Evolutionary conservation across 2,797 vertebrate species (phyloP).

Genomic region (Pseudopleuronectes americanus): DNA sequence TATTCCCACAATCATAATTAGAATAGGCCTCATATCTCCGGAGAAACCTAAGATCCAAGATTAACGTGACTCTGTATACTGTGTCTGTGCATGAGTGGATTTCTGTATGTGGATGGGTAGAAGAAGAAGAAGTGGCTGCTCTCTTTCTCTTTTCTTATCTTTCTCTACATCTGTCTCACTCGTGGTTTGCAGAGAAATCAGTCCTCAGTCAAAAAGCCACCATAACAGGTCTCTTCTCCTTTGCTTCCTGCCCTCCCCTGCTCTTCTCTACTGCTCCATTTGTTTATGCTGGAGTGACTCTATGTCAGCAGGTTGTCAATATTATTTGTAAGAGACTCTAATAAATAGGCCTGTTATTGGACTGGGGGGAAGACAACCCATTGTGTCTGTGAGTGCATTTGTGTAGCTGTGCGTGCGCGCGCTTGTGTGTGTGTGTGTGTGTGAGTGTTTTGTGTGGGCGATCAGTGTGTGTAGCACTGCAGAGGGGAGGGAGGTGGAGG

Average conservation of each 20-base stretch:
- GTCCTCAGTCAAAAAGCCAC: conserved; percentile 43
- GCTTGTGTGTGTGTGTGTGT: conserved; percentile 64
- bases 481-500: conserved; percentile 63
- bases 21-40: conserved; percentile 35
- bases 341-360: conserved; percentile 85
- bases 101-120: conserved; percentile 3
- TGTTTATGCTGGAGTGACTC: conserved; percentile 79
- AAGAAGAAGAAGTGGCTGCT: conserved; percentile 1
- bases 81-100: conserved; percentile 2
- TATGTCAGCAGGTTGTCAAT: conserved; percentile 82
- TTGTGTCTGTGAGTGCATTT: conserved; percentile 68
- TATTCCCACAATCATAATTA: conserved; percentile 54
- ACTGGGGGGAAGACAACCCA: conserved; percentile 74
- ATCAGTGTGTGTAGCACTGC: conserved; percentile 55
- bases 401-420: conserved; percentile 28
- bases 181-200: conserved; percentile 22
- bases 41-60: conserved; percentile 39
- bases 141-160: conserved; percentile 6
- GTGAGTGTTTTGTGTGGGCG: conserved; percentile 14
- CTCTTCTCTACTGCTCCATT: conserved; percentile 65
- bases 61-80: conserved; percentile 29
- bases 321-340: conserved; percentile 81
- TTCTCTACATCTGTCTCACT: conserved; percentile 11
- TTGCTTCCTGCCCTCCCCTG: conserved; percentile 33
- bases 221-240: conserved; percentile 49